phyloP scores from a whole-genome alignment of 2,888 invertebrate species.

The Melanotus villosus region DNA sequence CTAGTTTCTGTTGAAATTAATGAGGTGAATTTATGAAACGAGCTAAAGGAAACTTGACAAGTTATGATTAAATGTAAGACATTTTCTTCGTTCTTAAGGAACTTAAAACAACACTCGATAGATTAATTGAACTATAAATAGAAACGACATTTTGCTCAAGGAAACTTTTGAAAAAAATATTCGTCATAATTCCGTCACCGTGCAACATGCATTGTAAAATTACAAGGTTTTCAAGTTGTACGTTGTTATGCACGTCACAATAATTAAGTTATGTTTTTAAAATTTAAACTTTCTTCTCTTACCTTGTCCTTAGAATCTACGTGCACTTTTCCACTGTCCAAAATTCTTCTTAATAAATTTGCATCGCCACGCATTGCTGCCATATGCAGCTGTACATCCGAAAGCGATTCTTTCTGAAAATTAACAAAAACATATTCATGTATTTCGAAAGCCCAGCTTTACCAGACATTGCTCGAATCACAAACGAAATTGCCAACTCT shows the following conservation, averaged over 20 bases:
- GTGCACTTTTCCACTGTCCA: constrained; percentile 94
- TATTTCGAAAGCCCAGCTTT: neutral
- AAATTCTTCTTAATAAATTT: constrained; percentile 80
- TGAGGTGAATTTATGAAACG: neutral
- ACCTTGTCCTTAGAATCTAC: constrained; percentile 96
- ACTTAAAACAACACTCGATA: neutral
- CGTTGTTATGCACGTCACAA: too few species aligned
- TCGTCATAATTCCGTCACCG: neutral
- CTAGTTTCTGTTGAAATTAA: neutral
- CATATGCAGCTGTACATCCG: constrained; percentile 93
- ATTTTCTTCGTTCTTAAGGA: too few species aligned
- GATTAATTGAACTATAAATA: constrained; percentile 6
- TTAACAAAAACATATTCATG: neutral
- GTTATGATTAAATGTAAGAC: too few species aligned
- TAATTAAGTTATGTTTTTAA: too few species aligned
- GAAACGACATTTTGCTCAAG: constrained; percentile 6
- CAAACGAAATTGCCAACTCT: too few species aligned
- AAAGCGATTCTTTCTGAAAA: constrained; percentile 89
- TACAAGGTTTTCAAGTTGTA: neutral
- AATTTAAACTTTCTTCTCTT: too few species aligned
- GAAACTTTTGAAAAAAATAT: neutral
- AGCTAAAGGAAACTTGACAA: too few species aligned
- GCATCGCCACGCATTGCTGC: constrained; percentile 91
- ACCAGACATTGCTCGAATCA: neutral
- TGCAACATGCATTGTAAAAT: neutral